phyloP scores from a whole-genome alignment of 2,113 vertebrate species.

The Glaucidium brasilianum region DNA sequence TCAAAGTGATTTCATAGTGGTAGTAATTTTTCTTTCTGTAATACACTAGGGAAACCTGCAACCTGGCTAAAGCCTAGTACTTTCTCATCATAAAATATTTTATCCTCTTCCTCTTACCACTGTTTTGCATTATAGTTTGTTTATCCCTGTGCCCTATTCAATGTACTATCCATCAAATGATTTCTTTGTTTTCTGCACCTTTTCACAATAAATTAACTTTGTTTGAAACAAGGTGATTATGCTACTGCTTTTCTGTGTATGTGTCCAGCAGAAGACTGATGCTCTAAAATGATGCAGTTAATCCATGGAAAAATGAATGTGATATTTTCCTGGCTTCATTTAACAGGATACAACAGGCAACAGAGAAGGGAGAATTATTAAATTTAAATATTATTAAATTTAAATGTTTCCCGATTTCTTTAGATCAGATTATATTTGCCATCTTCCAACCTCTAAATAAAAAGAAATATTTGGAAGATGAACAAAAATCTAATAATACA shows the following conservation, averaged over 20 bases:
- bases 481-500: background rate
- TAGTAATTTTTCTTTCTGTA: background rate
- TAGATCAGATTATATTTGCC: background rate
- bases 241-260: background rate
- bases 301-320: background rate
- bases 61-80: background rate
- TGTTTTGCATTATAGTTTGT: background rate
- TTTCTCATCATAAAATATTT: background rate
- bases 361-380: background rate
- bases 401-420: background rate
- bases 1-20: background rate
- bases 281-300: background rate
- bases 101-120: background rate
- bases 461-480: background rate
- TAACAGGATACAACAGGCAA: background rate
- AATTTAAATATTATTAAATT: background rate
- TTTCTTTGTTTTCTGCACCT: background rate
- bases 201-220: background rate
- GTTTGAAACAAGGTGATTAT: background rate
- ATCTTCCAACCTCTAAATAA: background rate
- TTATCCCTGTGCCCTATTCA: background rate
- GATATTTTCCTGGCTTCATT: background rate
- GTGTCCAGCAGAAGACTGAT: background rate
- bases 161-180: background rate
- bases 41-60: accelerated